Conservation (phyloP, 2,888 invertebrate species). For the Pandemis corylana region DNA sequence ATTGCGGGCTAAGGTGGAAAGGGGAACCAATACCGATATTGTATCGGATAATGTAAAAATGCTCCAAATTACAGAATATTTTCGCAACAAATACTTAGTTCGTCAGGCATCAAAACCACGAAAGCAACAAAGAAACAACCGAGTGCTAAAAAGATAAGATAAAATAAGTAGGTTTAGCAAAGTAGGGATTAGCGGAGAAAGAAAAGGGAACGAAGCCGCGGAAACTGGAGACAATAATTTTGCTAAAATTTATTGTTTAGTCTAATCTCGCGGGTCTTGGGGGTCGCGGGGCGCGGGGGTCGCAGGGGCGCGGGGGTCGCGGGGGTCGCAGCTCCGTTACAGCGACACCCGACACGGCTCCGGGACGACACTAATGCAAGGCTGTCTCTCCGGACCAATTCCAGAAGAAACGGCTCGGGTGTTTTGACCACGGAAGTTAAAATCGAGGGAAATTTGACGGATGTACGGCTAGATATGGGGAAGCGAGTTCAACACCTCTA, state of each 20-base stretch:
- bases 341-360: background rate
- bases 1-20: too few relatives aligned
- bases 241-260: constrained; percentile 6
- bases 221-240: constrained; percentile 5
- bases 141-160: background rate
- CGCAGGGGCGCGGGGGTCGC: background rate
- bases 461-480: too few relatives aligned
- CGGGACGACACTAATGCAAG: too few relatives aligned
- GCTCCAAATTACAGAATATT: too few relatives aligned
- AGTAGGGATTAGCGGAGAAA: background rate
- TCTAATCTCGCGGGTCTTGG: background rate
- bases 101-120: background rate
- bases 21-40: too few relatives aligned
- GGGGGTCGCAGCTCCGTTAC: background rate
- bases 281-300: background rate
- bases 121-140: background rate
- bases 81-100: background rate
- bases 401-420: too few relatives aligned
- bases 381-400: too few relatives aligned
- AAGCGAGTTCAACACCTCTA: too few relatives aligned
- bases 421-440: too few relatives aligned
- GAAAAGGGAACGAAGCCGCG: background rate
- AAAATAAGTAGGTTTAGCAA: constrained; percentile 6
- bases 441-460: too few relatives aligned
- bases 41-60: too few relatives aligned